Conservation (phyloP, 1,140 invertebrate genomes). For the Belonocnema kinseyi region DNA sequence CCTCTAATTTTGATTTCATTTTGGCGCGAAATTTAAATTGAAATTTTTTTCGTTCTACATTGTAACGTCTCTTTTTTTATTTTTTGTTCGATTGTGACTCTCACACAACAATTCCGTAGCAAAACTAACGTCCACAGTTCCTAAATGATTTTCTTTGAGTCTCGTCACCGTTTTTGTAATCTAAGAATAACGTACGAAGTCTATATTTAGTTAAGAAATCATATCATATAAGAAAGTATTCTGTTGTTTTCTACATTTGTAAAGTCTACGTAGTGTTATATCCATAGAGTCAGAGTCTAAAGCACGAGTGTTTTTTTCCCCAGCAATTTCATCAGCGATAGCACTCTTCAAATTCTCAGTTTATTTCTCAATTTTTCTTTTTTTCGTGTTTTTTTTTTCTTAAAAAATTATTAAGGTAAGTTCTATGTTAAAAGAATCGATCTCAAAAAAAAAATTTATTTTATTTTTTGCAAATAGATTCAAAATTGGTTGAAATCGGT, state of each 20-base stretch:
- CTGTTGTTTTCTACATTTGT: conserved; percentile 66
- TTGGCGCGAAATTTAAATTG: no score
- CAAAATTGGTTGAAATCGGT: no score
- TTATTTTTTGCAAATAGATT: no score
- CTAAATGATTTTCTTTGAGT: conserved; percentile 48
- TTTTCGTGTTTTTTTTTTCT: not conserved
- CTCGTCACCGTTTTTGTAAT: conserved; percentile 24
- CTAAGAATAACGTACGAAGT: conserved; percentile 13
- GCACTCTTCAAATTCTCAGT: not conserved
- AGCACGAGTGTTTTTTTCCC: conserved; percentile 21
- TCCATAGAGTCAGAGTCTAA: conserved; percentile 55
- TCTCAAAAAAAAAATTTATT: no score
- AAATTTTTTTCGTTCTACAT: no score
- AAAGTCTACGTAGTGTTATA: conserved; percentile 71
- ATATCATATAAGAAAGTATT: conserved; percentile 58
- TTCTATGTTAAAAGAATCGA: no score
- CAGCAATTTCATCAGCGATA: conserved; percentile 6
- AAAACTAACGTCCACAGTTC: conserved; percentile 52
- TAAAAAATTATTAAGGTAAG: no score
- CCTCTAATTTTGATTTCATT: no score
- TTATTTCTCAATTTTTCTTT: not conserved
- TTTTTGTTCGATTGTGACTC: not conserved
- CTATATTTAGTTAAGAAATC: conserved; percentile 41
- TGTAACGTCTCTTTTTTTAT: not conserved
- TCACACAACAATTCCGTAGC: not conserved